Conservation (phyloP, 1,140 invertebrate genomes). For the Zaprionus camerounensis region DNA sequence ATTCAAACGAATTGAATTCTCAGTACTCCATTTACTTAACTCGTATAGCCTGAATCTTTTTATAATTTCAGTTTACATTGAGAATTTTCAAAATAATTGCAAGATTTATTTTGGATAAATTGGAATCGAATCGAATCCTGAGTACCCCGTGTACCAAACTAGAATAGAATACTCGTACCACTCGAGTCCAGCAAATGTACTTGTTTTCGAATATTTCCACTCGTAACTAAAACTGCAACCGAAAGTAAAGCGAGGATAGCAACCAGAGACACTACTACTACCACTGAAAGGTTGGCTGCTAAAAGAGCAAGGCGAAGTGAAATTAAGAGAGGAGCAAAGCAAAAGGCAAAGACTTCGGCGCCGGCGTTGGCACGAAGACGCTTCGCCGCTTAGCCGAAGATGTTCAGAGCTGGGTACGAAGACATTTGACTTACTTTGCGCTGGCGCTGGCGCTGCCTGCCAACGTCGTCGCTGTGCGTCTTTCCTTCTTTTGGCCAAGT, state of each 20-base stretch:
- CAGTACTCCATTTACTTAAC: too few relatives aligned
- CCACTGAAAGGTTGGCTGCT: neutral
- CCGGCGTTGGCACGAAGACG: slow-evolving; percentile 45
- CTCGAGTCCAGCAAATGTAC: too few relatives aligned
- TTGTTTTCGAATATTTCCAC: neutral
- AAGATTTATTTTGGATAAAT: too few relatives aligned
- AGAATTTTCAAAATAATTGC: too few relatives aligned
- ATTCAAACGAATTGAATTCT: too few relatives aligned
- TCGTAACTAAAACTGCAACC: neutral
- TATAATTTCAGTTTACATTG: too few relatives aligned
- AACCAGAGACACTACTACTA: neutral
- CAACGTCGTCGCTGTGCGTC: slow-evolving; percentile 18
- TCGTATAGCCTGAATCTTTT: too few relatives aligned
- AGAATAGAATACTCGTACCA: too few relatives aligned
- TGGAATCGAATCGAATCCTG: too few relatives aligned
- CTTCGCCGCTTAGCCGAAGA: slow-evolving; percentile 37
- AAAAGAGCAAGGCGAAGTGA: slow-evolving; percentile 30
- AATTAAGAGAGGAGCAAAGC: slow-evolving; percentile 55
- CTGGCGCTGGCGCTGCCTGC: slow-evolving; percentile 42
- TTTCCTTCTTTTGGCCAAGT: slow-evolving; percentile 61
- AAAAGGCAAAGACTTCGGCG: slow-evolving; percentile 39
- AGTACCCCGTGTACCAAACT: too few relatives aligned
- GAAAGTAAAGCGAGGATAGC: neutral
- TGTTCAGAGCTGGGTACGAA: slow-evolving; percentile 48
- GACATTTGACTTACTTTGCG: slow-evolving; percentile 76